phyloP scores from a whole-genome alignment of 2,113 vertebrate species.

The Prionailurus viverrinus region DNA sequence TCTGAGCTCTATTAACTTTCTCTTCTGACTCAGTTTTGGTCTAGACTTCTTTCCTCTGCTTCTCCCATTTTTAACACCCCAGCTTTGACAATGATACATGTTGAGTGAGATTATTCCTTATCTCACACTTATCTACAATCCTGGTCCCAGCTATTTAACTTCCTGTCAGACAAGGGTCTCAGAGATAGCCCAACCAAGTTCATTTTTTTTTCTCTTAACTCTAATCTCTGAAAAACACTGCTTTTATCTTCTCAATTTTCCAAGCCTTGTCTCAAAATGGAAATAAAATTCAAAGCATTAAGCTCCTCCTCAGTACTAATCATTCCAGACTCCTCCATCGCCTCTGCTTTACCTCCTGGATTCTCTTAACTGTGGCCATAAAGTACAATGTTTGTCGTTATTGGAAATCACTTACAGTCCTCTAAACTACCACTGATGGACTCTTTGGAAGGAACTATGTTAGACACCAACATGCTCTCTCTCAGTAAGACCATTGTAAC shows the following conservation, averaged over 20 bases:
- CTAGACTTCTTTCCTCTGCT: background rate
- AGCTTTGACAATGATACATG: background rate
- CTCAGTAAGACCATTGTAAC: background rate
- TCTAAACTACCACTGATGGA: background rate
- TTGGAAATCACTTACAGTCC: background rate
- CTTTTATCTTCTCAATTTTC: background rate
- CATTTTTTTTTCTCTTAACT: background rate
- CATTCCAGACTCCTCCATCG: background rate
- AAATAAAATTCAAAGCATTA: constrained; percentile 9
- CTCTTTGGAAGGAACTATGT: background rate
- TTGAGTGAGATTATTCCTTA: background rate
- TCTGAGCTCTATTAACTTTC: background rate
- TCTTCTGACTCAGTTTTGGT: background rate
- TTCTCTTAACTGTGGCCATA: background rate
- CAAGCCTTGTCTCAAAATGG: background rate
- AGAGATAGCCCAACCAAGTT: background rate
- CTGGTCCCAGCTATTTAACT: background rate
- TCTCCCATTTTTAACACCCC: no score
- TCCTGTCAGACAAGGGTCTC: background rate
- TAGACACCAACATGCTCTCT: background rate
- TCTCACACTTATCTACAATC: background rate
- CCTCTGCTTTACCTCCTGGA: background rate
- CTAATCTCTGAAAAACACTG: constrained; percentile 7
- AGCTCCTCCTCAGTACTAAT: background rate
- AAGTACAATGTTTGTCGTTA: background rate